Base-by-base conservation (phyloP, 53 echinoderm and acorn worm genomes). In the Patiria pectinifera region DNA sequence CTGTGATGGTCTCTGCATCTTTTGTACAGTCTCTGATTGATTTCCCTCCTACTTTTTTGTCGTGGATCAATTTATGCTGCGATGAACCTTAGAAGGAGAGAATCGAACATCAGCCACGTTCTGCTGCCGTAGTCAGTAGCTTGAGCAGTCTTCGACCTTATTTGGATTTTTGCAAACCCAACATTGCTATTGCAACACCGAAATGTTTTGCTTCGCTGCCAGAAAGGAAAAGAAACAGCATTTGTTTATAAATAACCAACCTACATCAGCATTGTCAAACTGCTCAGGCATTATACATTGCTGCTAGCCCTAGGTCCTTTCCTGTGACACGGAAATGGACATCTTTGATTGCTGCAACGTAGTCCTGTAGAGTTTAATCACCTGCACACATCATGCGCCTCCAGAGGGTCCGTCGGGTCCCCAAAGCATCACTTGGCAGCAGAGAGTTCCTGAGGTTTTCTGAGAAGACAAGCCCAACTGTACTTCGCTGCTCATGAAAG, bases 211-310 rank as follows among this genome's bases (percentile, higher is more conserved):
- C 69, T 3, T 69, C 69, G 69, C 69, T 3, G 21, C 3, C 69
- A 21, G 69, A 69, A 21, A 19, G 3, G 14, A 49, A 49, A 49
- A 15, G 2, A 66, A 18, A 66, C 66, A 66, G 74, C 74, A 74
- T 74, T 74, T 74, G 22, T 74, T 16, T 74, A 21, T 23, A 74
- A 24, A 23, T 10, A 74, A 23, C 22, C 24, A 24, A 74, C 74
- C 74, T 53, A 24, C 24, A 74, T 74, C 74, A 74, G 74, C 74
- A 74, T 74, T 74, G 74, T 10, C 74, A 74, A 74, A n/a, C 74
- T 74, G 74, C 74, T 21, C 74, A 23, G 23, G 24, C 74, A 74
- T 23, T 74, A 23, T 74, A 74, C 23, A 22, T 21, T 16, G 74
- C 74, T 74, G 74, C 74, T 21, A 74, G 6, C 16, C 24, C 24